Evolutionary conservation across 2,888 invertebrate species (phyloP).

Genomic region (Tachina lurida): DNA sequence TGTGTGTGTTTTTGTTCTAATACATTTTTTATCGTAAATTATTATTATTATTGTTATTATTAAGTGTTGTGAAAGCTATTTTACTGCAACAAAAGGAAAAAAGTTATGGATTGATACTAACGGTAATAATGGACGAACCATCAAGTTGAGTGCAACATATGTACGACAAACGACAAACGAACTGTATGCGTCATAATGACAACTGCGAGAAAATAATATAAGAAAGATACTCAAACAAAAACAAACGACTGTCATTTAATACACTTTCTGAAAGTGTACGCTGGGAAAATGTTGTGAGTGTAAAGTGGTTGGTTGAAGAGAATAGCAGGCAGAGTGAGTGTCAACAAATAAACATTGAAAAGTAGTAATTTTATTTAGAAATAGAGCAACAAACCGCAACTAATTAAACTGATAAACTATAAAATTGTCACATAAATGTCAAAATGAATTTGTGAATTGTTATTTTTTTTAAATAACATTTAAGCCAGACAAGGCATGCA

Average conservation of each 20-base stretch:
- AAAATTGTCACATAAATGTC: slow-evolving; percentile 52
- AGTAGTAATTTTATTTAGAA: not conserved
- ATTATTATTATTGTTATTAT: slow-evolving; percentile 22
- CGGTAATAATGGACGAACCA: slow-evolving; percentile 40
- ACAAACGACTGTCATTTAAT: slow-evolving; percentile 30
- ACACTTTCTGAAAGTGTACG: slow-evolving; percentile 33
- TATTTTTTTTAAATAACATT: not conserved
- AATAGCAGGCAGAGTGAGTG: not conserved
- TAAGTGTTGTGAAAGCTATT: slow-evolving; percentile 44
- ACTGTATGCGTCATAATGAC: not conserved
- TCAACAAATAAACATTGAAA: not conserved
- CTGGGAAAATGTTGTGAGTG: slow-evolving; percentile 5
- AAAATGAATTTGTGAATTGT: slow-evolving; percentile 31
- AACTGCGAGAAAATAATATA: not conserved
- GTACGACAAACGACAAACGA: not conserved
- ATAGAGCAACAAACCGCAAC: slow-evolving; percentile 22
- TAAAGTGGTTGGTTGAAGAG: not conserved
- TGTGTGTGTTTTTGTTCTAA: not conserved
- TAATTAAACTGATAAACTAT: slow-evolving; percentile 51
- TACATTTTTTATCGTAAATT: slow-evolving; percentile 12
- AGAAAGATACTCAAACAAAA: not conserved
- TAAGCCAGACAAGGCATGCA: not conserved
- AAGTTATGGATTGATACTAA: slow-evolving; percentile 40
- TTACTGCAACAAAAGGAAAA: slow-evolving; percentile 2
- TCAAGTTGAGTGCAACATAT: not conserved